phyloP scores from a whole-genome alignment of 2,113 vertebrate species.

The Myotis lucifugus region DNA sequence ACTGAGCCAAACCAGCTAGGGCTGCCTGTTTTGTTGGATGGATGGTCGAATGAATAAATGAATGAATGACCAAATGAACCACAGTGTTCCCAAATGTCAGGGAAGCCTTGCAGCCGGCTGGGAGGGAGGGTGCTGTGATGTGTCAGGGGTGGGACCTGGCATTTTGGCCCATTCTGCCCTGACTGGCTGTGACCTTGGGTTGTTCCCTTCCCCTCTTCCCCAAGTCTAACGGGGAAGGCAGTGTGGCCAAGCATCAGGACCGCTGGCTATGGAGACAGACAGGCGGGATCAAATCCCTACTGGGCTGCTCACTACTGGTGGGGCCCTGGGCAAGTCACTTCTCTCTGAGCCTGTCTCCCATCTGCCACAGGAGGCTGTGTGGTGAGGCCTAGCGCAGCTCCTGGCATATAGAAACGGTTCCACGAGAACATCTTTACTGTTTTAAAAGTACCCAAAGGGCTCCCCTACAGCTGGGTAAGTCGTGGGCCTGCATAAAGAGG shows the following conservation, averaged over 20 bases:
- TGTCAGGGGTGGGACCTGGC: neutral
- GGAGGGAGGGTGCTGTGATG: neutral
- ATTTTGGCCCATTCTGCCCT: neutral
- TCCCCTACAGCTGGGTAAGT: neutral
- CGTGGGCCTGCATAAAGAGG: neutral
- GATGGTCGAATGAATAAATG: neutral
- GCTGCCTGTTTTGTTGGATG: neutral
- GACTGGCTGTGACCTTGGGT: neutral
- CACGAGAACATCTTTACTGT: rapidly evolving
- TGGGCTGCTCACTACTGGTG: neutral
- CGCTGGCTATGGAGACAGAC: neutral
- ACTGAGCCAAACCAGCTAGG: no score
- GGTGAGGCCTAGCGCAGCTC: neutral
- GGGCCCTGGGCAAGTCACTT: neutral
- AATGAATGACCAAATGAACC: neutral
- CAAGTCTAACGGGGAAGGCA: neutral
- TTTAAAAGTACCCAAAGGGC: neutral
- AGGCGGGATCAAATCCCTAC: neutral
- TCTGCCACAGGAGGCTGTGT: no score
- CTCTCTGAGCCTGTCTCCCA: neutral
- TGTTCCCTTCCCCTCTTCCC: neutral
- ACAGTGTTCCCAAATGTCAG: neutral
- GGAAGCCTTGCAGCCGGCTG: neutral
- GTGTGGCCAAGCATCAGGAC: neutral
- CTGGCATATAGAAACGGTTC: neutral